These are phyloP conservation scores for Takifugu flavidus DNA, from an alignment of 2,113 vertebrate genomes.

Conservation along the genomic window DNA sequence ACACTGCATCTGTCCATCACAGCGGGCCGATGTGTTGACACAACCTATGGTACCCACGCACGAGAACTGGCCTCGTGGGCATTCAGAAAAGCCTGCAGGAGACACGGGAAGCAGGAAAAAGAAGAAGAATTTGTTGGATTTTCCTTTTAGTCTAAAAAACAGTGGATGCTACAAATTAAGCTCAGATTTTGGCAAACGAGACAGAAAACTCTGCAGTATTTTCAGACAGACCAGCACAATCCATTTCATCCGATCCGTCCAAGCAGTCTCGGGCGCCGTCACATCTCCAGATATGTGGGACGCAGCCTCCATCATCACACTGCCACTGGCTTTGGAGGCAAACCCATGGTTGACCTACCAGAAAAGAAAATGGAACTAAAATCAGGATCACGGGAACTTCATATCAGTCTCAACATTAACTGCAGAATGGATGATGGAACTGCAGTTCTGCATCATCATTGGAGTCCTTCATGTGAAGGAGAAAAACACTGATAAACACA, in stretches of 20 bases:
- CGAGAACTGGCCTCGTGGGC: slow-evolving; percentile 69
- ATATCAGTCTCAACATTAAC: not conserved
- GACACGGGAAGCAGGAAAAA: not conserved
- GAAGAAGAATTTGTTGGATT: not conserved
- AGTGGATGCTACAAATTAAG: too few species aligned
- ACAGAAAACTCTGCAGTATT: too few species aligned
- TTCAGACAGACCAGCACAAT: slow-evolving; percentile 72
- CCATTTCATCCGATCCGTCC: slow-evolving; percentile 87
- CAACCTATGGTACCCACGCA: slow-evolving; percentile 77
- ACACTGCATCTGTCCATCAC: slow-evolving; percentile 76
- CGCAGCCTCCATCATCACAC: slow-evolving; percentile 84
- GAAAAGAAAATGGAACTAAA: not conserved
- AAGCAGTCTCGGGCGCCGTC: slow-evolving; percentile 82
- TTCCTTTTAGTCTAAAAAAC: too few species aligned
- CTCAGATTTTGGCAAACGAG: not conserved
- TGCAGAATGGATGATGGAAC: too few species aligned
- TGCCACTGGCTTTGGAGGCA: slow-evolving; percentile 77
- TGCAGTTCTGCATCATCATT: too few species aligned
- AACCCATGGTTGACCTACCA: slow-evolving; percentile 32
- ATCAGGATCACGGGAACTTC: not conserved
- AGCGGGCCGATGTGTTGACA: slow-evolving; percentile 69
- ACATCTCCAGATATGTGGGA: slow-evolving; percentile 78
- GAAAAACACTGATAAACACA: too few species aligned
- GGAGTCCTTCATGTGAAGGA: too few species aligned
- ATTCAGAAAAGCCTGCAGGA: slow-evolving; percentile 46